These are phyloP conservation scores for Incurvaria masculella DNA, from an alignment of 2,888 invertebrate genomes.

Conservation along the genomic window DNA sequence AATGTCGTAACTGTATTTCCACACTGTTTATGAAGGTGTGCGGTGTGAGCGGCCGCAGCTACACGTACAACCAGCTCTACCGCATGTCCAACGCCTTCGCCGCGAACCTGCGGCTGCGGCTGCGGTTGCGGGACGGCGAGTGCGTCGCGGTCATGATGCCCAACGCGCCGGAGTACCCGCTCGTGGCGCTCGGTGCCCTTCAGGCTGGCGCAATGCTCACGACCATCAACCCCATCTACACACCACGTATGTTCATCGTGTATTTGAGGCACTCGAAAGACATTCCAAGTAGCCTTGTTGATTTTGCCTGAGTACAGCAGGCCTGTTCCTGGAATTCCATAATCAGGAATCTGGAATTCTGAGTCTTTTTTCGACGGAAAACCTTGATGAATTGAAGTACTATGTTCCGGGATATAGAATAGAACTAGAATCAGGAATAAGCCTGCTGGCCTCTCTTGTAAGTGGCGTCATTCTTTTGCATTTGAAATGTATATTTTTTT, in stretches of 20 bases:
- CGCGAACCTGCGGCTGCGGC: conserved; percentile 61
- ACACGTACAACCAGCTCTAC: conserved; percentile 66
- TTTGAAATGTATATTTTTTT: no score
- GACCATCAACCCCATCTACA: conserved; percentile 73
- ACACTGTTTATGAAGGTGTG: conserved; percentile 59
- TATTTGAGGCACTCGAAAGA: background rate
- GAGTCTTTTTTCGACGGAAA: no score
- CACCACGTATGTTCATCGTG: conserved; percentile 56
- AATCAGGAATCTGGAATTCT: no score
- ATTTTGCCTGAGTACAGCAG: no score
- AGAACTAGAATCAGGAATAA: no score
- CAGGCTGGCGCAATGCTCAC: conserved; percentile 69
- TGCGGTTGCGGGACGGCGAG: conserved; percentile 64
- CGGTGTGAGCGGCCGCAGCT: conserved; percentile 65
- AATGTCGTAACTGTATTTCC: background rate
- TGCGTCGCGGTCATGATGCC: conserved; percentile 69
- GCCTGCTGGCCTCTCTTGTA: no score
- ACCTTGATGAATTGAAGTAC: no score
- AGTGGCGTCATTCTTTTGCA: no score
- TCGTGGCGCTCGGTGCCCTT: conserved; percentile 62
- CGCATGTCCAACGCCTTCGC: conserved; percentile 64
- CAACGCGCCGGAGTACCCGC: conserved; percentile 72
- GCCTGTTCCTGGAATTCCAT: no score
- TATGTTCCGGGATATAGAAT: no score
- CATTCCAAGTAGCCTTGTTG: no score